Base-by-base conservation (phyloP, 2,888 invertebrate species). In the Xestia rhomboidea region DNA sequence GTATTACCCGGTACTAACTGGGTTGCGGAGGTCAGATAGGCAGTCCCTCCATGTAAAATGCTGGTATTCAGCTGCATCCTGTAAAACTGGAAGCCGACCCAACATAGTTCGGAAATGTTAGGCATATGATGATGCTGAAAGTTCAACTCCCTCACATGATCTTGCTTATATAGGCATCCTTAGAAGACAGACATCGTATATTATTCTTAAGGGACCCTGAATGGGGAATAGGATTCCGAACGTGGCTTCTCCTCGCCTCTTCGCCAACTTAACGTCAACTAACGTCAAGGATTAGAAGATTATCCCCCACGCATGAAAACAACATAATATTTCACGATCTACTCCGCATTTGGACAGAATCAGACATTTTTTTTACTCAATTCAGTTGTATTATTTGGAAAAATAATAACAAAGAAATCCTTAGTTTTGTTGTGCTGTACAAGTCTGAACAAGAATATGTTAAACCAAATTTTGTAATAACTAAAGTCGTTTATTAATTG, bases 241-340 rank as follows among this genome's bases (percentile, higher is more conserved):
- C 27, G 54, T 75, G 41, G 62, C 27, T 63, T 66, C 62, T 81
- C 77, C 71, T 73, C 68, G 76, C 70, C 68, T 77, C 68, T 79
- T 76, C 49, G 57, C 57, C 63, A 73, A 77, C 81, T 81, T 68
- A 82, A 74, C 66, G 74, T 75, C 80, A 77, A 78, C 84, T 76
- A 76, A 77, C 68, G 78, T 83, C 81, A 79, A 49, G 73, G 77
- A 81, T 87, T 81, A 73, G 34, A 72, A 76, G 75, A 78, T 83
- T 84, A 85, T 63, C 76, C 13, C 54, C 49, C 57, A 70, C 72
- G 30, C 72, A 73, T 49, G 64, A 76, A 76, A 76, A 72, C 38
- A 81, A 79, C 68, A 81, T 78, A 51, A 74, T 69, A 73, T 83
- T 78, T 66, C 34, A 1, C 49, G 62, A 83, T 79, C 70, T 68